Conservation (phyloP, 1,140 invertebrate genomes). For the Hermatobates lingyangjiaoensis region DNA sequence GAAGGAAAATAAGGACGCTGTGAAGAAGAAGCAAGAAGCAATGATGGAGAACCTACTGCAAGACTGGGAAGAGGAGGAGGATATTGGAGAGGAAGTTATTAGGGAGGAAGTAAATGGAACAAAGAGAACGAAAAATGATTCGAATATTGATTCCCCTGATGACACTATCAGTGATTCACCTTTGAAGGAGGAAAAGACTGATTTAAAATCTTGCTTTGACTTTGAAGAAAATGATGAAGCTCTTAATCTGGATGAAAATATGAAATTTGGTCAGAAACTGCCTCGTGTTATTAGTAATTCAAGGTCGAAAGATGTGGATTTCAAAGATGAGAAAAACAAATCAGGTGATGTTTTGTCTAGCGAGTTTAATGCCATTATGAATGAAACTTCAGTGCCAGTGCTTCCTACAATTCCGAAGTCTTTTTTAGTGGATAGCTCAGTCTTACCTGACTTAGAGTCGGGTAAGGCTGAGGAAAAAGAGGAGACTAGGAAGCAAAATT, state of each 20-base stretch:
- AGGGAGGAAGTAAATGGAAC: slow-evolving; percentile 4
- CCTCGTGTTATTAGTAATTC: slow-evolving; percentile 22
- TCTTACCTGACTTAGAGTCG: background rate
- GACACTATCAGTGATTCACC: background rate
- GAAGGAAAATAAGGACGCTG: slow-evolving; percentile 7
- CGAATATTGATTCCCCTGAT: background rate
- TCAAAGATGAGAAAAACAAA: background rate
- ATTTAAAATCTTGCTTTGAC: slow-evolving; percentile 25
- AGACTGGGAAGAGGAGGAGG: slow-evolving; percentile 15
- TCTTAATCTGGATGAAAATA: slow-evolving; percentile 16
- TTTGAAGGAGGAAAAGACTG: background rate
- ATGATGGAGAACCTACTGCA: slow-evolving; percentile 10
- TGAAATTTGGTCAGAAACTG: slow-evolving; percentile 28
- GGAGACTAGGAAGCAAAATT: too few relatives aligned
- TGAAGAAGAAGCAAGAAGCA: slow-evolving; percentile 9
- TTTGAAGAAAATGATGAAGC: slow-evolving; percentile 33
- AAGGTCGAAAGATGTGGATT: slow-evolving; percentile 1
- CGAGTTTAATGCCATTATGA: background rate
- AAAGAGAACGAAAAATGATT: background rate
- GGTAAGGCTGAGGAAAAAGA: background rate
- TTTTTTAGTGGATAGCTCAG: slow-evolving; percentile 2
- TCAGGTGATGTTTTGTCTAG: background rate
- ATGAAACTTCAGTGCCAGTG: background rate
- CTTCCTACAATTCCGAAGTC: background rate
- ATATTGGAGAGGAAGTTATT: slow-evolving; percentile 1